Conservation (phyloP, 2,888 invertebrate species). For the Aradus depressus region DNA sequence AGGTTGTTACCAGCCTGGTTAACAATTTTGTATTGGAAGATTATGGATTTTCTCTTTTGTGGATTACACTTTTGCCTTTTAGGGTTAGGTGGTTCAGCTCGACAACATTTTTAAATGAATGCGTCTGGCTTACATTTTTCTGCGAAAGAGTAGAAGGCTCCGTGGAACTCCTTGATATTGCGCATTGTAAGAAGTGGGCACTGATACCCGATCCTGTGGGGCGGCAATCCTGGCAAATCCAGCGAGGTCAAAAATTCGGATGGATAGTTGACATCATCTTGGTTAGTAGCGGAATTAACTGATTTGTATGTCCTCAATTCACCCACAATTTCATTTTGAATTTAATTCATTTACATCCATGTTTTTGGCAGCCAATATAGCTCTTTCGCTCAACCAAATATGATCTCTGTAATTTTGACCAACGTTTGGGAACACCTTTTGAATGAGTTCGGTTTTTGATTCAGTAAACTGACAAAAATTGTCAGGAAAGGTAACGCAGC, state of each 20-base stretch:
- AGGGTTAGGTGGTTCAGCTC: too few species aligned
- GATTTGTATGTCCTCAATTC: conserved; percentile 30
- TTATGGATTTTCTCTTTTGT: too few species aligned
- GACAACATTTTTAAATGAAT: too few species aligned
- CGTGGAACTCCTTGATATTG: too few species aligned
- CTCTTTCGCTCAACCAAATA: conserved; percentile 31
- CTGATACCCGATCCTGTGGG: too few species aligned
- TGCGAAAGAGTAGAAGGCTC: too few species aligned
- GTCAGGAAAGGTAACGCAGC: conserved; percentile 31
- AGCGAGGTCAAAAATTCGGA: conserved; percentile 34
- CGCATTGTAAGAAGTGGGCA: too few species aligned
- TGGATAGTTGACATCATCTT: conserved; percentile 27
- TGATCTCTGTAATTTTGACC: conserved; percentile 31
- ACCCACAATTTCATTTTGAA: too few species aligned
- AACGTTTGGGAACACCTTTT: conserved; percentile 34
- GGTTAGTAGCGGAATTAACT: conserved; percentile 29
- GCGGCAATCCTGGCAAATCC: conserved; percentile 29
- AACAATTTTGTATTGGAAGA: too few species aligned
- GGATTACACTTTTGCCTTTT: too few species aligned
- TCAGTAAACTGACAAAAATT: conserved; percentile 31
- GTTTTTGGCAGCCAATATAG: conserved; percentile 35
- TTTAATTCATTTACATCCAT: conserved; percentile 33
- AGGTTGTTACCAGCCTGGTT: too few species aligned
- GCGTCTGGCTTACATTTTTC: too few species aligned
- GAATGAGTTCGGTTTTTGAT: conserved; percentile 32